A percentile compares a stretch with the other conserved stretches of the same genome.
Evolutionary conservation across 2,113 vertebrate species (phyloP).

Genomic region (Oreochromis tanganicae): DNA sequence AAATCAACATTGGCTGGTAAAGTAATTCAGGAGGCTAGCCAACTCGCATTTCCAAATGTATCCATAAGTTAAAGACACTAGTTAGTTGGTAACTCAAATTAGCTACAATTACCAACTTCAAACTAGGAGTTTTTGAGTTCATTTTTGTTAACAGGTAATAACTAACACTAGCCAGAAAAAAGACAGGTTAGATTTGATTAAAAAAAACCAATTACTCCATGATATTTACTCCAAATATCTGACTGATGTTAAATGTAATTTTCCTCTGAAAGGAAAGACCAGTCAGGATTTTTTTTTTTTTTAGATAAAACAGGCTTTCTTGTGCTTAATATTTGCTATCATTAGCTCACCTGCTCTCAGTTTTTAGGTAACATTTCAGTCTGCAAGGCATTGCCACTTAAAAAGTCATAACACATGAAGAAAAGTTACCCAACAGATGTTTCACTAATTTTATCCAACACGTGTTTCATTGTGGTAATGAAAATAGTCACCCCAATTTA

Average conservation of each 20-base stretch:
- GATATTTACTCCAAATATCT: not conserved
- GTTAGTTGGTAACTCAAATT: not conserved
- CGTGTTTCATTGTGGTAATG: not conserved
- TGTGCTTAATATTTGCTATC: not conserved
- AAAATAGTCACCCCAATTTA: not conserved
- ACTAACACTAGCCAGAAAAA: not conserved
- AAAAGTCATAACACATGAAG: not conserved
- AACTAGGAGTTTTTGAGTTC: not conserved
- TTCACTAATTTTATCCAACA: not conserved
- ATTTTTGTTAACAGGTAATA: not conserved
- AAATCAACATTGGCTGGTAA: not conserved
- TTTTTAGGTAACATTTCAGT: not conserved
- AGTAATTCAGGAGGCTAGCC: not conserved
- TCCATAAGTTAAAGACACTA: not conserved
- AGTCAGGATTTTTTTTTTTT: not conserved
- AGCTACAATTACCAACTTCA: not conserved
- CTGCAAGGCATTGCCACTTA: not conserved
- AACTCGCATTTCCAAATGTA: not conserved
- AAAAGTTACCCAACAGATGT: not conserved
- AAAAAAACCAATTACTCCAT: not conserved
- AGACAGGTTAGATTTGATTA: not conserved
- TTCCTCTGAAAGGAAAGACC: not conserved
- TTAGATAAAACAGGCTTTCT: not conserved
- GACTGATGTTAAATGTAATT: not conserved
- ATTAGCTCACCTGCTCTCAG: not conserved